Conservation (phyloP, 2,797 vertebrate species). For the Atherinosoma microstoma region DNA sequence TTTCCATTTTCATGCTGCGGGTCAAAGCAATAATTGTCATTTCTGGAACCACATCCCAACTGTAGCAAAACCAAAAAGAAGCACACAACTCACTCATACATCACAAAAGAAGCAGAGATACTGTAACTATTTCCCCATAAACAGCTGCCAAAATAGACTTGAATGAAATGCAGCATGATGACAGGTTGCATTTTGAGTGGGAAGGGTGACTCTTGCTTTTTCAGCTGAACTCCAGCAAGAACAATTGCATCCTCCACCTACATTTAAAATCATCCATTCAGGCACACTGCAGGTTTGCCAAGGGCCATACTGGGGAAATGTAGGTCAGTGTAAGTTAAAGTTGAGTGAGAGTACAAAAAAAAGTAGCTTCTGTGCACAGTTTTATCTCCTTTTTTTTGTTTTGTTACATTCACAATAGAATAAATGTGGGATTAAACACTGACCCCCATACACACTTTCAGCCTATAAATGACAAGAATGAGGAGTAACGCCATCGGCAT, state of each 20-base stretch:
- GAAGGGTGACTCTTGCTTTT: slow-evolving; percentile 27
- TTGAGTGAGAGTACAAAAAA: slow-evolving; percentile 33
- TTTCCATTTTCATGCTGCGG: neutral
- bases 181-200: slow-evolving; percentile 25
- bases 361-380: slow-evolving; percentile 13
- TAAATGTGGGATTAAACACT: slow-evolving; percentile 21
- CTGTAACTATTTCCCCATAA: neutral
- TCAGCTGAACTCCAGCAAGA: slow-evolving; percentile 27
- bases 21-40: neutral
- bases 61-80: neutral
- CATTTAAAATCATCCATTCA: slow-evolving; percentile 47
- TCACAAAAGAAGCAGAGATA: neutral
- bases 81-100: neutral
- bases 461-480: slow-evolving; percentile 18
- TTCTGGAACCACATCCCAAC: neutral
- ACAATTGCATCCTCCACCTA: slow-evolving; percentile 37
- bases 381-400: neutral
- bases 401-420: slow-evolving; percentile 6
- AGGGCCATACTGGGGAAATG: slow-evolving; percentile 54
- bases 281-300: slow-evolving; percentile 45
- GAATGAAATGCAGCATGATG: slow-evolving; percentile 19
- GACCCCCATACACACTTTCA: slow-evolving; percentile 8
- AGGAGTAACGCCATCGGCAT: slow-evolving; percentile 33
- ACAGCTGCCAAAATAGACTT: slow-evolving; percentile 6
- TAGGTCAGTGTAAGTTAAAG: slow-evolving; percentile 55